Conservation (phyloP, 2,888 invertebrate genomes). For the Aleiodes testaceus region DNA sequence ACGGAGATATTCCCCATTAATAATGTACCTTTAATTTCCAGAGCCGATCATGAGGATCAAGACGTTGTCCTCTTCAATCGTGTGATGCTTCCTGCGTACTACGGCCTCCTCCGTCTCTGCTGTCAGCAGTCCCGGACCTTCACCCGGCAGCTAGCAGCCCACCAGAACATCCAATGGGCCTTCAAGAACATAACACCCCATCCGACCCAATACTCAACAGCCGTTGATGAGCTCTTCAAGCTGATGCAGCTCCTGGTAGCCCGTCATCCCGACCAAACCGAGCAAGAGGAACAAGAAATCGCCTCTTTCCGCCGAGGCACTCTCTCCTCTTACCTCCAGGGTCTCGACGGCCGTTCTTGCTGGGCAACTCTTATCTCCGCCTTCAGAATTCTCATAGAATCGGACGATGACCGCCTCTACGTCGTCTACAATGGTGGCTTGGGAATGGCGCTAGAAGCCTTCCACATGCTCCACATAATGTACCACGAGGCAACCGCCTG, state of each 20-base stretch:
- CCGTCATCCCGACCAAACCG: slow-evolving; percentile 85
- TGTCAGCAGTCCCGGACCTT: slow-evolving; percentile 91
- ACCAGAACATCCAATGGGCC: slow-evolving; percentile 97
- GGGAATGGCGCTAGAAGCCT: slow-evolving; percentile 80
- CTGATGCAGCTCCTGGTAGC: slow-evolving; percentile 91
- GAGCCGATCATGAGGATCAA: slow-evolving; percentile 97
- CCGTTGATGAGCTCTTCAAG: slow-evolving; percentile 93
- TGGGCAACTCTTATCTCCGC: slow-evolving; percentile 96
- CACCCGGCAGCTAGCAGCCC: slow-evolving; percentile 89
- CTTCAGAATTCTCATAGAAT: slow-evolving; percentile 87
- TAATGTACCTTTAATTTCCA: slow-evolving; percentile 65
- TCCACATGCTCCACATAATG: slow-evolving; percentile 93
- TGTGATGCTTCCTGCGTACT: slow-evolving; percentile 94
- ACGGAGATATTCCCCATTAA: too few species aligned
- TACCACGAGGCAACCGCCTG: slow-evolving; percentile 95
- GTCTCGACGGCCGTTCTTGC: slow-evolving; percentile 90
- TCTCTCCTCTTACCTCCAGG: slow-evolving; percentile 90
- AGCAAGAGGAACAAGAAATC: slow-evolving; percentile 87
- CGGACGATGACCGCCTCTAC: slow-evolving; percentile 89
- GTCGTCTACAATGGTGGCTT: slow-evolving; percentile 94
- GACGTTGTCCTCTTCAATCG: slow-evolving; percentile 96
- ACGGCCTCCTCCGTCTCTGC: slow-evolving; percentile 90
- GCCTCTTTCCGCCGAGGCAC: slow-evolving; percentile 89
- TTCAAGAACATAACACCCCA: slow-evolving; percentile 98
- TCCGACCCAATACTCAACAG: slow-evolving; percentile 92